Percentiles rank a stretch among this genome's conserved stretches.
phyloP scores from a whole-genome alignment of 2,797 vertebrate genomes.

The Thripadectes ignobilis region DNA sequence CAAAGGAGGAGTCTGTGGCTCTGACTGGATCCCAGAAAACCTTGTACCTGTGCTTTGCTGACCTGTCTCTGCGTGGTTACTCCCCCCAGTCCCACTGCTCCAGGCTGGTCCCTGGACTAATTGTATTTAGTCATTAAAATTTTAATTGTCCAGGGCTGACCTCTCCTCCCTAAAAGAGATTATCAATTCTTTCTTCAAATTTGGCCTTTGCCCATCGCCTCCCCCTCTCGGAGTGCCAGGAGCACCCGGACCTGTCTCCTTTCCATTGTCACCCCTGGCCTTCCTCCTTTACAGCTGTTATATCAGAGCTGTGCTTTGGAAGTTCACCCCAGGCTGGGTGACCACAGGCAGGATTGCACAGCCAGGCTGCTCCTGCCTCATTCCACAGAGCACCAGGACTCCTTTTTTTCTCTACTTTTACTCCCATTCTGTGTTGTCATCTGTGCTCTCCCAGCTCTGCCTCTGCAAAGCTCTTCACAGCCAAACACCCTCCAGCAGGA shows the following conservation, averaged over 20 bases:
- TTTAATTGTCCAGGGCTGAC: background rate
- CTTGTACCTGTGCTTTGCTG: background rate
- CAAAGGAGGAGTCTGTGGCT: background rate
- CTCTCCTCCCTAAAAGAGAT: rapidly evolving
- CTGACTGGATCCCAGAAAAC: background rate
- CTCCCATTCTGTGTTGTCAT: background rate
- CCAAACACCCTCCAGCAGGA: background rate
- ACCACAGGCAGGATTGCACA: background rate
- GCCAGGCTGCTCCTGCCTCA: background rate
- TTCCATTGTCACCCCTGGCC: background rate
- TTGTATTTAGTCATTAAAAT: background rate
- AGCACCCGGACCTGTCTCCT: background rate
- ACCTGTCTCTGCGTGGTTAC: rapidly evolving
- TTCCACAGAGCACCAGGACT: background rate
- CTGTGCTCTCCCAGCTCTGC: background rate
- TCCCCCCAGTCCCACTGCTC: background rate
- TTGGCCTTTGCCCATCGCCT: background rate
- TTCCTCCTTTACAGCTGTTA: background rate
- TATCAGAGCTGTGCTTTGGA: background rate
- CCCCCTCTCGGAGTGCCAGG: background rate
- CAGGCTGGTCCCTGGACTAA: background rate
- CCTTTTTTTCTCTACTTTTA: background rate
- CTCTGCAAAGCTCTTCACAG: background rate
- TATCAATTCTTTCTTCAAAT: background rate
- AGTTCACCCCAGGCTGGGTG: background rate